phyloP scores from a whole-genome alignment of 2,888 invertebrate species.

The Conops quadrifasciatus region DNA sequence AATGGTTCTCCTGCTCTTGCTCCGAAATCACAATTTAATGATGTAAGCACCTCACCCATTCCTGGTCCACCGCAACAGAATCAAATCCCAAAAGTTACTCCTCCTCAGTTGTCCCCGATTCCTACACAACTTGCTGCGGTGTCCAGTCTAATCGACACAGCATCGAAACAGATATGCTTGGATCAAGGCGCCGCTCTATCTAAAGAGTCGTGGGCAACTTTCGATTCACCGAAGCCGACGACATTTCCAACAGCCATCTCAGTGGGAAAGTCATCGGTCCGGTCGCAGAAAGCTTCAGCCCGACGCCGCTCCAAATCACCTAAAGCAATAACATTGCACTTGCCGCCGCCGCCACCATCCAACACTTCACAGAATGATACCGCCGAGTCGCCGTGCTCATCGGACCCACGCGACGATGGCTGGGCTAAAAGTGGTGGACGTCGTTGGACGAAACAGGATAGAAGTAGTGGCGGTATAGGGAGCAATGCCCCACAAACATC shows the following conservation, averaged over 20 bases:
- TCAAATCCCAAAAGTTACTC: slow-evolving; percentile 49
- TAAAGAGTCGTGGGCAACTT: slow-evolving; percentile 71
- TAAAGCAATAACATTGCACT: slow-evolving; percentile 45
- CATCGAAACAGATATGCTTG: slow-evolving; percentile 54
- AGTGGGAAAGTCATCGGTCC: slow-evolving; percentile 37
- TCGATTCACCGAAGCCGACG: slow-evolving; percentile 66
- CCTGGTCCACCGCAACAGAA: slow-evolving; percentile 42
- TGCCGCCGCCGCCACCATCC: slow-evolving; percentile 58
- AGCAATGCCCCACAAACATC: slow-evolving; percentile 72
- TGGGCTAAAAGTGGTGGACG: slow-evolving; percentile 62
- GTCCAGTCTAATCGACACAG: slow-evolving; percentile 63
- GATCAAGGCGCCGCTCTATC: slow-evolving; percentile 58
- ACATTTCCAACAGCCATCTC: background rate
- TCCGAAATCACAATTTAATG: slow-evolving; percentile 60
- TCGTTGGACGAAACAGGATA: slow-evolving; percentile 30
- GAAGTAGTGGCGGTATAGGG: slow-evolving; percentile 44
- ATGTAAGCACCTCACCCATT: slow-evolving; percentile 65
- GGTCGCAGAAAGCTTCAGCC: slow-evolving; percentile 36
- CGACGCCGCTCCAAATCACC: slow-evolving; percentile 42
- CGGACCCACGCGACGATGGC: slow-evolving; percentile 77
- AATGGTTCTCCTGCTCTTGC: slow-evolving; percentile 39
- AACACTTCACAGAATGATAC: slow-evolving; percentile 61
- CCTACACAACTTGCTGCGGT: slow-evolving; percentile 65
- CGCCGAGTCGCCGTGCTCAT: slow-evolving; percentile 79
- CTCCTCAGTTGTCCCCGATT: slow-evolving; percentile 63